A percentile compares a stretch with the other conserved stretches of the same genome.
These are phyloP conservation scores for Limnephilus marmoratus DNA, from an alignment of 2,888 invertebrate genomes.

Conservation along the genomic window DNA sequence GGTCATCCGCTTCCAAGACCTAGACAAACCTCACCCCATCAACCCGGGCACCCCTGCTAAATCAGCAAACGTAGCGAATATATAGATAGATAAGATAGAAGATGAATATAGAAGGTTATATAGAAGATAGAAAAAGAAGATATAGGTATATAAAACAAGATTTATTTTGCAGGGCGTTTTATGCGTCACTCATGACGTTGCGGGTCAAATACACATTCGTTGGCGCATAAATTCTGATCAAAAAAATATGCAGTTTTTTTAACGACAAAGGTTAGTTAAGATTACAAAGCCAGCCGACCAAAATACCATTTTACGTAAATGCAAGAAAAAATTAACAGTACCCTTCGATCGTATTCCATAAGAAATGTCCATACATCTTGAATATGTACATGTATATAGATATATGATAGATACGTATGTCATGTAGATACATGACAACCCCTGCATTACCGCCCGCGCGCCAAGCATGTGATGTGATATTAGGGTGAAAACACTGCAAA, in stretches of 20 bases:
- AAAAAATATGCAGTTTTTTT: too few species aligned
- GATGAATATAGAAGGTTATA: too few species aligned
- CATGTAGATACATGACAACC: background rate
- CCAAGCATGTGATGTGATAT: conserved; percentile 55
- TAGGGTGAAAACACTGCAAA: conserved; percentile 45
- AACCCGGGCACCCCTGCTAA: too few species aligned
- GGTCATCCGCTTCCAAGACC: too few species aligned
- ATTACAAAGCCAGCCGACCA: background rate
- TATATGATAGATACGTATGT: background rate
- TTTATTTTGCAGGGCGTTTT: too few species aligned
- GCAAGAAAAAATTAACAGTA: background rate
- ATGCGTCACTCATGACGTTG: background rate
- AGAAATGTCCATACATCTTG: background rate
- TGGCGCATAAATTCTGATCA: background rate
- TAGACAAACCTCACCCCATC: too few species aligned
- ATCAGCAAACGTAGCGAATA: too few species aligned
- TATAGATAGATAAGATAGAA: too few species aligned
- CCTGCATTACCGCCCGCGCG: background rate
- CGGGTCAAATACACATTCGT: background rate
- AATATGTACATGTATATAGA: background rate
- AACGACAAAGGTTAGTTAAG: background rate
- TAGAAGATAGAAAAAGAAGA: too few species aligned
- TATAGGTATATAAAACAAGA: too few species aligned
- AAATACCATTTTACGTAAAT: background rate
- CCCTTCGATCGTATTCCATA: background rate